Evolutionary conservation across 2,888 invertebrate species (phyloP), one percentile per base, ranked within the genome.

Genomic region (Lacanobia wlatinum): DNA sequence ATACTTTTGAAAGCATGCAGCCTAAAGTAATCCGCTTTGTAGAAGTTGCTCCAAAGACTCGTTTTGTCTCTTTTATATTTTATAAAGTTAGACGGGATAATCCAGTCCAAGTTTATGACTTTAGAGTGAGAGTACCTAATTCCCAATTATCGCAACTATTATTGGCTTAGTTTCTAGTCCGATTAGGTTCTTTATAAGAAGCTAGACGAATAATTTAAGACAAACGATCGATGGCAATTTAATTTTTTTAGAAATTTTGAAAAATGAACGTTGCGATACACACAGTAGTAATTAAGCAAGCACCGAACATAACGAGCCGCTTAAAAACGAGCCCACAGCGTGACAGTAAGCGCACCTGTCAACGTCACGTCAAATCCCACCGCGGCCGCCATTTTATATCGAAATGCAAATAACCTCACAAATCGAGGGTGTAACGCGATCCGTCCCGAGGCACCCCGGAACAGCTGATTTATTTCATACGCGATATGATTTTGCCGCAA

Each of bases 401-500:
- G 91, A 90, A 94, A 95, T 94, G 94, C 94, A 95, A 94, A 94
- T 93, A 94, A 93, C 89, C 90, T 87, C 88, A 87, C 94, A 93
- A 94, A 93, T 93, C 90, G 93, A 90, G 94, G 94, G 94, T 92
- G 95, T 93, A 94, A 94, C 94, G 87, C 89, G 92, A 94, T 90
- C 92, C 91, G 90, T 91, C 91, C 93, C 91, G 86, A 88, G 90
- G 90, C 89, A 90, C 87, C 88, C 90, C 89, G 88, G 88, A 91
- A 91, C 92, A 91, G 91, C 93, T 93, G 95, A 95, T 95, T 95
- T 95, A 94, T 95, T 94, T 94, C 92, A 93, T 93, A 91, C 90
- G 91, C 93, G 95, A 95, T 95, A 94, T 94, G 94, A 94, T 95
- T 95, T 93, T 90, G 90, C 92, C 92, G 91, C 94, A 93, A 93